Evolutionary conservation across 2,888 invertebrate genomes (phyloP).

Genomic region (Rhagonycha lutea): DNA sequence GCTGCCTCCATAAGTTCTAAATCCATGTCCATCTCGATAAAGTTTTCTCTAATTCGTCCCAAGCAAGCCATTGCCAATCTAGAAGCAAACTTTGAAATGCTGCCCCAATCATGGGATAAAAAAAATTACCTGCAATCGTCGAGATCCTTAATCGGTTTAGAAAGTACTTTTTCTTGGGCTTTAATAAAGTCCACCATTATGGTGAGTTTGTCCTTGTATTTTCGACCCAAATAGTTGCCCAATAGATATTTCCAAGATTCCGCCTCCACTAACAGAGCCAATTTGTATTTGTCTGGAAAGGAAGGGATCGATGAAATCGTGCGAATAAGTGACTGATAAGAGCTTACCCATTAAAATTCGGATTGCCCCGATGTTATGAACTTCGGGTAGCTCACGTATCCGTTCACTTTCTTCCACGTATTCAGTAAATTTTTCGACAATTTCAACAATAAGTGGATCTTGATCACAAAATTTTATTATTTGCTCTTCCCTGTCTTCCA

Average conservation of each 20-base stretch:
- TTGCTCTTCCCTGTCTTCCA: constrained; percentile 68
- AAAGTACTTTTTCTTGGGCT: constrained; percentile 71
- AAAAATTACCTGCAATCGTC: constrained; percentile 65
- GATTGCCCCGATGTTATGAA: constrained; percentile 76
- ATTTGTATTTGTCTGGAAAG: constrained; percentile 64
- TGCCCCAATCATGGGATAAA: neutral
- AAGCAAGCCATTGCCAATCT: constrained; percentile 81
- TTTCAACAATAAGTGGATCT: constrained; percentile 75
- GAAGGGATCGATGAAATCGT: neutral
- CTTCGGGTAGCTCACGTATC: constrained; percentile 64
- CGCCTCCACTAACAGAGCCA: constrained; percentile 73
- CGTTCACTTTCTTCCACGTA: constrained; percentile 70
- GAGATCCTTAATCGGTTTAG: constrained; percentile 73
- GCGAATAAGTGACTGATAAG: neutral
- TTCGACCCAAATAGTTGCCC: constrained; percentile 69
- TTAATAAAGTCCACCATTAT: constrained; percentile 77
- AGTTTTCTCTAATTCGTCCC: constrained; percentile 74
- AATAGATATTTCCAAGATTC: constrained; percentile 77
- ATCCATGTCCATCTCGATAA: constrained; percentile 79
- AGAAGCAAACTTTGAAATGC: neutral
- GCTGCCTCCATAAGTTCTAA: constrained; percentile 79
- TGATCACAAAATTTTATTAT: constrained; percentile 71
- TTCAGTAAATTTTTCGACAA: constrained; percentile 72
- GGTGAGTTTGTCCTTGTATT: constrained; percentile 71
- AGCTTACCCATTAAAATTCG: constrained; percentile 72